Evolutionary conservation across 1,140 invertebrate genomes (phyloP).

Genomic region (Drosophila mauritiana): DNA sequence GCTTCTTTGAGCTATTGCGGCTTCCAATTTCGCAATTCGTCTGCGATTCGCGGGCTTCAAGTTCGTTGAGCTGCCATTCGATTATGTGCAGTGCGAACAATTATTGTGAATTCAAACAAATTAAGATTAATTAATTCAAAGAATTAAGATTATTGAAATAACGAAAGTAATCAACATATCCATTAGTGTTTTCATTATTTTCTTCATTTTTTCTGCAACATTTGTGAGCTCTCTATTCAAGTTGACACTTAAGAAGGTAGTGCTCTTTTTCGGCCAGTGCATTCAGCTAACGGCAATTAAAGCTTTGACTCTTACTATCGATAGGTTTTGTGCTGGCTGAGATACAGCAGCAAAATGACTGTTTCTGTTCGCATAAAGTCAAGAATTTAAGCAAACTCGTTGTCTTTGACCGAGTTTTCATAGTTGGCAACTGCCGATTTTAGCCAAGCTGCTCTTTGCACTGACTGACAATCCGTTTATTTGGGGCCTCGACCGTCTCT

Average conservation of each 20-base stretch:
- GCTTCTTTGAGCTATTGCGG: too few relatives aligned
- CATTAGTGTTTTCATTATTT: too few relatives aligned
- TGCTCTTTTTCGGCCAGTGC: background rate
- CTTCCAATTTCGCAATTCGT: constrained; percentile 49
- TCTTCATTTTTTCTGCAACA: too few relatives aligned
- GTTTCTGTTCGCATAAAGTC: constrained; percentile 51
- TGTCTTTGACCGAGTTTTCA: constrained; percentile 75
- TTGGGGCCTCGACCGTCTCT: constrained; percentile 41
- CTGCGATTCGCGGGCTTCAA: constrained; percentile 20
- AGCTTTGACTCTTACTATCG: constrained; percentile 43
- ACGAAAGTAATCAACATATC: too few relatives aligned
- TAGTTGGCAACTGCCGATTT: constrained; percentile 35
- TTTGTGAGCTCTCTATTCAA: too few relatives aligned
- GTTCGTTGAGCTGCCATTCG: constrained; percentile 38
- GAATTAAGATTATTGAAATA: too few relatives aligned
- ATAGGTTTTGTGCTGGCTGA: constrained; percentile 44
- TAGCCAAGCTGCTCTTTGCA: constrained; percentile 37
- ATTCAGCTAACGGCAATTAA: constrained; percentile 72
- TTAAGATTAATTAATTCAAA: too few relatives aligned
- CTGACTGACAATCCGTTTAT: constrained; percentile 24
- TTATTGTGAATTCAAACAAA: background rate
- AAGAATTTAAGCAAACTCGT: constrained; percentile 71
- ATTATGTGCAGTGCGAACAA: background rate
- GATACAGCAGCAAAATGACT: constrained; percentile 5
- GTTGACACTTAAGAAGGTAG: too few relatives aligned